Evolutionary conservation across 2,888 invertebrate genomes (phyloP).

Genomic region (Steinernema carpocapsae): DNA sequence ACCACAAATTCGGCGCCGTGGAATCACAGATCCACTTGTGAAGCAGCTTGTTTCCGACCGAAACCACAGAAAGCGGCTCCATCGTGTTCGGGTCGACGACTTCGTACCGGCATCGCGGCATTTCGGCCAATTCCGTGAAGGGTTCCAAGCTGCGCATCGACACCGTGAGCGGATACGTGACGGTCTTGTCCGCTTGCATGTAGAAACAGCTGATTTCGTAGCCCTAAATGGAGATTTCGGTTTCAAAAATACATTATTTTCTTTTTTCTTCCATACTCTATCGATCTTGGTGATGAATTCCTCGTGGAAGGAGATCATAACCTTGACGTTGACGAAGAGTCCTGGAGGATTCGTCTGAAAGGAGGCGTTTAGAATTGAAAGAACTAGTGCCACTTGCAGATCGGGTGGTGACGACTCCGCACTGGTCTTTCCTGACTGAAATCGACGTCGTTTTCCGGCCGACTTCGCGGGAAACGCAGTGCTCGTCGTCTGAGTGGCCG

Average conservation of each 20-base stretch:
- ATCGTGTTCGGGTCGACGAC: constrained; percentile 63
- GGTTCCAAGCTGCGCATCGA: constrained; percentile 53
- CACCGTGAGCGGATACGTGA: constrained; percentile 67
- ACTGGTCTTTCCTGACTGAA: constrained; percentile 57
- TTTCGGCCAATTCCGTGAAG: constrained; percentile 59
- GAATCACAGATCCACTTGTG: constrained; percentile 65
- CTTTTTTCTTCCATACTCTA: too few relatives aligned
- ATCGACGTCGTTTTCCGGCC: constrained; percentile 65
- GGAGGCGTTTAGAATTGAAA: neutral
- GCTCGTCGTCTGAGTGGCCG: constrained; percentile 65
- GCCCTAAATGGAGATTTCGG: constrained; percentile 45
- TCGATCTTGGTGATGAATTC: constrained; percentile 68
- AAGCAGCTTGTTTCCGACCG: constrained; percentile 61
- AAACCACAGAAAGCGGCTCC: constrained; percentile 61
- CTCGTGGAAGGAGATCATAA: constrained; percentile 68
- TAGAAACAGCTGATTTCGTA: constrained; percentile 62
- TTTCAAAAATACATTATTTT: too few relatives aligned
- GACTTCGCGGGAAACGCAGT: constrained; percentile 62
- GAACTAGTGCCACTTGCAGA: constrained; percentile 47
- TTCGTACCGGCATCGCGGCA: constrained; percentile 64
- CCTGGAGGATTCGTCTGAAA: constrained; percentile 66
- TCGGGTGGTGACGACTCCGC: constrained; percentile 65
- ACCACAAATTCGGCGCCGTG: constrained; percentile 63
- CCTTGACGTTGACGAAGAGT: constrained; percentile 64
- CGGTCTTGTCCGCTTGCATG: constrained; percentile 67